phyloP scores from a whole-genome alignment of 1,140 invertebrate species.

The Aleiodes sp. region DNA sequence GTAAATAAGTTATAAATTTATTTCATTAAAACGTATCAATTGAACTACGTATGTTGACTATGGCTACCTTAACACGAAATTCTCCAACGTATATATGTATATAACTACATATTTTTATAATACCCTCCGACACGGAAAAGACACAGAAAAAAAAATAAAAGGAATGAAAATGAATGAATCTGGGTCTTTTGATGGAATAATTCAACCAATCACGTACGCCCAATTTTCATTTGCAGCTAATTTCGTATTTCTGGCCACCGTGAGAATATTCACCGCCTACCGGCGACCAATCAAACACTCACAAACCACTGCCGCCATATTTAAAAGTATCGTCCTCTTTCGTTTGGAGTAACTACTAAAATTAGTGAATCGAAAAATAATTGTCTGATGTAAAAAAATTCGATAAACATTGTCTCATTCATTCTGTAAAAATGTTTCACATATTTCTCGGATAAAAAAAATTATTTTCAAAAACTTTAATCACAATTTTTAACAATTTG shows the following conservation, averaged over 20 bases:
- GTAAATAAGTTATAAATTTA: not conserved
- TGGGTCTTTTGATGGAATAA: not conserved
- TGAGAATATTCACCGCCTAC: not conserved
- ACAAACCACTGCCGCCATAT: too few species aligned
- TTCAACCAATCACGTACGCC: not conserved
- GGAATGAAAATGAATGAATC: not conserved
- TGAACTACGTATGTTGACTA: not conserved
- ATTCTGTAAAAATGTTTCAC: too few species aligned
- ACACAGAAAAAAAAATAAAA: not conserved
- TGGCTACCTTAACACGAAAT: constrained; percentile 10
- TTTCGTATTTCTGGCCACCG: constrained; percentile 1
- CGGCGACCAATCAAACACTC: too few species aligned
- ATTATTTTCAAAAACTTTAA: too few species aligned
- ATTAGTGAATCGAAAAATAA: too few species aligned
- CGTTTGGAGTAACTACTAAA: too few species aligned
- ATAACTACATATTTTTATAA: not conserved
- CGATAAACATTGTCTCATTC: too few species aligned
- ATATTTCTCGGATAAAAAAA: too few species aligned
- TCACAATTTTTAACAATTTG: too few species aligned
- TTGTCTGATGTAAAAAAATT: too few species aligned
- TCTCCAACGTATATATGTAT: constrained; percentile 1
- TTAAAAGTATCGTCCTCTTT: too few species aligned
- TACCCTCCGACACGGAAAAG: too few species aligned
- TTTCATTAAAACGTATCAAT: not conserved
- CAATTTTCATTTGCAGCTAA: not conserved